Percentiles rank a stretch among this genome's conserved stretches.
Conservation (phyloP, 2,888 invertebrate genomes). For the Therioaphis trifolii region DNA sequence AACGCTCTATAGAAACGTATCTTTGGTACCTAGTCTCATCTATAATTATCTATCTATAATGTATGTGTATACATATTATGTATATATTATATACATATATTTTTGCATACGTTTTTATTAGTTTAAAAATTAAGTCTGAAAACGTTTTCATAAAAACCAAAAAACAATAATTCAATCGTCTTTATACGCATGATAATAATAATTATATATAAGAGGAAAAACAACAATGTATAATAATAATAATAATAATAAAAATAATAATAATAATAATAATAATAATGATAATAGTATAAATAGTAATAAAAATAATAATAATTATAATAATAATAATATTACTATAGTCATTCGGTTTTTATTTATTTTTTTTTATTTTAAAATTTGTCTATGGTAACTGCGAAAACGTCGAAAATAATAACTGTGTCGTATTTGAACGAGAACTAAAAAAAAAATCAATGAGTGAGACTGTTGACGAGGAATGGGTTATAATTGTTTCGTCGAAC, state of each 20-base stretch:
- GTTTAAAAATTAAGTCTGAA: neutral
- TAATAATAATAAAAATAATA: constrained; percentile 32
- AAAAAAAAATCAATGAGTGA: neutral
- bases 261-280: neutral
- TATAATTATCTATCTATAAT: neutral
- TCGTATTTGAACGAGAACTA: neutral
- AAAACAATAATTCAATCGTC: neutral
- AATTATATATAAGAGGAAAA: neutral
- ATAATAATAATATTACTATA: neutral
- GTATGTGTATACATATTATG: neutral
- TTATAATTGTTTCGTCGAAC: neutral
- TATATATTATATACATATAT: too few relatives aligned
- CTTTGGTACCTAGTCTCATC: constrained; percentile 16
- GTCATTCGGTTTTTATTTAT: too few relatives aligned
- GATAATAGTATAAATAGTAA: too few relatives aligned
- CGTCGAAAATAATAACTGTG: neutral
- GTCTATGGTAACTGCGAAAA: neutral
- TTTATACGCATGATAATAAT: neutral
- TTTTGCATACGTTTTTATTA: too few relatives aligned
- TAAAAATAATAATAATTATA: neutral
- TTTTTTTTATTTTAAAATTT: too few relatives aligned
- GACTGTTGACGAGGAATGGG: too few relatives aligned
- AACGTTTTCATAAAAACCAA: neutral
- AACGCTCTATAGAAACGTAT: neutral
- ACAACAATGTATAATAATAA: constrained; percentile 9